Percentiles rank a stretch among this genome's conserved stretches.
phyloP scores from a whole-genome alignment of 2,797 vertebrate species.

The Epinephelus coioides region DNA sequence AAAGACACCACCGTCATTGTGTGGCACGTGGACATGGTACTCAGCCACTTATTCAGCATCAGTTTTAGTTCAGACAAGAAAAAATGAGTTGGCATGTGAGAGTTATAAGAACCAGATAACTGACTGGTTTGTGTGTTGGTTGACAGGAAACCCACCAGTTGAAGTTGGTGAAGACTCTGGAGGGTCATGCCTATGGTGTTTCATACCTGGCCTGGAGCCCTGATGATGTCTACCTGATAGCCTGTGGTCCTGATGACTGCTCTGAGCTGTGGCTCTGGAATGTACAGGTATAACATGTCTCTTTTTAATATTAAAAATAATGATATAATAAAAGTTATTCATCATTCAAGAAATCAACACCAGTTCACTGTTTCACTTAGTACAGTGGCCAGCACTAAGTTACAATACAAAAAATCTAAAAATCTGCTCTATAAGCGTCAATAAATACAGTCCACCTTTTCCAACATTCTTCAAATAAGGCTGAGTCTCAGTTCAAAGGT shows the following conservation, averaged over 20 bases:
- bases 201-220: conserved; percentile 98
- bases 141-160: conserved; percentile 94
- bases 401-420: too few species aligned
- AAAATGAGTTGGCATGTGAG: not conserved
- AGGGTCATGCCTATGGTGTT: conserved; percentile 97
- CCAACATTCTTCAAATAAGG: too few species aligned
- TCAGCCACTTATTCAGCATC: conserved; percentile 44
- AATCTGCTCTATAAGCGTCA: too few species aligned
- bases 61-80: not conserved
- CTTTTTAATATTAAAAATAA: too few species aligned
- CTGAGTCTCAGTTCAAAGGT: too few species aligned
- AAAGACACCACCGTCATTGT: conserved; percentile 98
- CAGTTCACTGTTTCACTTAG: too few species aligned
- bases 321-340: too few species aligned
- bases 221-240: conserved; percentile 95
- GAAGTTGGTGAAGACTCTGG: conserved; percentile 95
- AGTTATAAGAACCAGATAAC: not conserved
- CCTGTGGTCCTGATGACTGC: conserved; percentile 97
- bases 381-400: too few species aligned
- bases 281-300: conserved; percentile 87
- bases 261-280: conserved; percentile 99
- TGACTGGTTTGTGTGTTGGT: conserved; percentile 20
- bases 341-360: too few species aligned
- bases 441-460: too few species aligned
- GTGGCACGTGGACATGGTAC: conserved; percentile 96